Conservation (phyloP, 2,888 invertebrate species). For the Lingula anatina region DNA sequence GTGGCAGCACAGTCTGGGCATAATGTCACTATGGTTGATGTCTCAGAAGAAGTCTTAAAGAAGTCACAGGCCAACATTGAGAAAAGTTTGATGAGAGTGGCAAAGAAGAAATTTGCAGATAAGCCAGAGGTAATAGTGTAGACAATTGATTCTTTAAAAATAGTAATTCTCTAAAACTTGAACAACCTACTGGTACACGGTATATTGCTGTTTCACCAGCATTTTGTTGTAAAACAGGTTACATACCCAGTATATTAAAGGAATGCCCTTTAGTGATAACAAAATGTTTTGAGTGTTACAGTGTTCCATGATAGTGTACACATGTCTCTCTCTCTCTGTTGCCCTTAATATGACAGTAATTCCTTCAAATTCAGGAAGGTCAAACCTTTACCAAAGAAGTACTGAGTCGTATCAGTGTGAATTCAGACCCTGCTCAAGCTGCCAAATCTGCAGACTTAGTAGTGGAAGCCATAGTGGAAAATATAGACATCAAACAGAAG, state of each 20-base stretch:
- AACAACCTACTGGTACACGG: too few relatives aligned
- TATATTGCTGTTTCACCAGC: too few relatives aligned
- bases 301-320: too few relatives aligned
- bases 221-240: too few relatives aligned
- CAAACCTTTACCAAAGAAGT: constrained; percentile 65
- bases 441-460: constrained; percentile 70
- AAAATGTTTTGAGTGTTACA: too few relatives aligned
- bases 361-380: constrained; percentile 58
- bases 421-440: constrained; percentile 61
- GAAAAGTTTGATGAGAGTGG: constrained; percentile 68
- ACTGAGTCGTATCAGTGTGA: constrained; percentile 60
- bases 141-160: neutral
- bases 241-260: too few relatives aligned
- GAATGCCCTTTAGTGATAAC: too few relatives aligned
- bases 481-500: constrained; percentile 70
- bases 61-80: constrained; percentile 70
- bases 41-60: constrained; percentile 65
- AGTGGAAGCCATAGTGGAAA: constrained; percentile 83
- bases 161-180: too few relatives aligned
- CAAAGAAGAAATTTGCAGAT: constrained; percentile 64
- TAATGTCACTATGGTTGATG: constrained; percentile 75
- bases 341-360: too few relatives aligned
- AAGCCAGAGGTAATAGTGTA: constrained; percentile 38
- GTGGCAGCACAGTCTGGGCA: constrained; percentile 80
- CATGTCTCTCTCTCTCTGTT: too few relatives aligned